phyloP scores from a whole-genome alignment of 1,140 invertebrate genomes.

The Drosophila obscura region DNA sequence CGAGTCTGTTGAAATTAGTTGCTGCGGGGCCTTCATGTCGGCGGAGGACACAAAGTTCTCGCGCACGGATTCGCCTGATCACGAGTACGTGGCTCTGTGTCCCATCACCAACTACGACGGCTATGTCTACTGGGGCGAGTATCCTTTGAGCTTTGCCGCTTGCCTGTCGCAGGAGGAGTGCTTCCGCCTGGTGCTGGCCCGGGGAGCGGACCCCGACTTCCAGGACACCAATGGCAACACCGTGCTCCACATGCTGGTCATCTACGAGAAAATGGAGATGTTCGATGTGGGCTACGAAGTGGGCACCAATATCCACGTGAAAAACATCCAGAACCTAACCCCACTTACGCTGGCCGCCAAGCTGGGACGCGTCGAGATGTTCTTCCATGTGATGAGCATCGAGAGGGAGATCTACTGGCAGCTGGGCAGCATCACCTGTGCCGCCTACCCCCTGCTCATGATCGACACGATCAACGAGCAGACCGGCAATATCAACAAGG shows the following conservation, averaged over 20 bases:
- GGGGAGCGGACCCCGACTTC: conserved; percentile 96
- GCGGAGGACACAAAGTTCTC: conserved; percentile 98
- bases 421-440: conserved; percentile 97
- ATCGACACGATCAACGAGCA: conserved; percentile 97
- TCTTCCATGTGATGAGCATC: conserved; percentile 97
- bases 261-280: conserved; percentile 95
- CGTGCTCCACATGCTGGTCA: conserved; percentile 97
- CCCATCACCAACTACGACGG: conserved; percentile 97
- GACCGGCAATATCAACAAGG: conserved; percentile 95
- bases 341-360: conserved; percentile 97
- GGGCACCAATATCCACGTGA: conserved; percentile 92
- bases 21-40: conserved; percentile 97
- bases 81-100: conserved; percentile 95
- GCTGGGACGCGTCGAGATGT: conserved; percentile 96
- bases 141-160: conserved; percentile 97
- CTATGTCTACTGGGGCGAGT: conserved; percentile 99
- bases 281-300: conserved; percentile 98
- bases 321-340: conserved; percentile 95
- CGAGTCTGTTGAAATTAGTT: conserved; percentile 78
- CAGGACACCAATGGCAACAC: conserved; percentile 99
- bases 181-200: conserved; percentile 95
- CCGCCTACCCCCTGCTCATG: conserved; percentile 97
- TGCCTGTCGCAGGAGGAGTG: conserved; percentile 98
- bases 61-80: conserved; percentile 92
- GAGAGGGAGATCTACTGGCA: conserved; percentile 98